phyloP scores from a whole-genome alignment of 2,113 vertebrate species.

The Acanthochromis polyacanthus region DNA sequence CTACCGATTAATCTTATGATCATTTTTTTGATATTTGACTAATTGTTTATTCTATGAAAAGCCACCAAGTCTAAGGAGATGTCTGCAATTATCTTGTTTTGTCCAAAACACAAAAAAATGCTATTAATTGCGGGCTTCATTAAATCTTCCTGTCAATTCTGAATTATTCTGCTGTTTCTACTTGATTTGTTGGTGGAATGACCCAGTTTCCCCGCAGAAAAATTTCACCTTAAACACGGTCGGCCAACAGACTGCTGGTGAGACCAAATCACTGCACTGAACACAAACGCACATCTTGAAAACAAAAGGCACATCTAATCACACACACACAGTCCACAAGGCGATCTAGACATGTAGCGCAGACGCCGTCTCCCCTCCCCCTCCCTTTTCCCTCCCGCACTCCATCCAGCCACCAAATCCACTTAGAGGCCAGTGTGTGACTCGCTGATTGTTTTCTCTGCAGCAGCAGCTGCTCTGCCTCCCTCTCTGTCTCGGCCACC shows the following conservation, averaged over 20 bases:
- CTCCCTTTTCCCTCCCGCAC: conserved; percentile 18
- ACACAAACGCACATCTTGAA: conserved; percentile 22
- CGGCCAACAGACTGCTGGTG: conserved; percentile 27
- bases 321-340: conserved; percentile 51
- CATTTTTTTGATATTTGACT: too few relatives aligned
- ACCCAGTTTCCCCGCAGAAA: conserved; percentile 42
- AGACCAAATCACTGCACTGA: conserved; percentile 24
- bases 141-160: not conserved
- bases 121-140: not conserved
- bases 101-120: too few relatives aligned
- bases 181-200: conserved; percentile 32
- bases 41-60: too few relatives aligned
- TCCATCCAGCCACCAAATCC: conserved; percentile 74
- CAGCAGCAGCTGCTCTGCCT: conserved; percentile 67
- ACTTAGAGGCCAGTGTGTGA: conserved; percentile 69
- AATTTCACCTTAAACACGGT: conserved; percentile 28
- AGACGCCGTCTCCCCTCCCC: conserved; percentile 51
- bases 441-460: conserved; percentile 72
- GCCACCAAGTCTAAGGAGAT: too few relatives aligned
- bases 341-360: conserved; percentile 52
- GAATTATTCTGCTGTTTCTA: not conserved
- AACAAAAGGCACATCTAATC: conserved; percentile 69
- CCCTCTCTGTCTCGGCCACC: conserved; percentile 47
- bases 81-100: too few relatives aligned
- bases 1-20: too few relatives aligned